phyloP scores from a whole-genome alignment of 2,888 invertebrate species.

The Amiota communis region DNA sequence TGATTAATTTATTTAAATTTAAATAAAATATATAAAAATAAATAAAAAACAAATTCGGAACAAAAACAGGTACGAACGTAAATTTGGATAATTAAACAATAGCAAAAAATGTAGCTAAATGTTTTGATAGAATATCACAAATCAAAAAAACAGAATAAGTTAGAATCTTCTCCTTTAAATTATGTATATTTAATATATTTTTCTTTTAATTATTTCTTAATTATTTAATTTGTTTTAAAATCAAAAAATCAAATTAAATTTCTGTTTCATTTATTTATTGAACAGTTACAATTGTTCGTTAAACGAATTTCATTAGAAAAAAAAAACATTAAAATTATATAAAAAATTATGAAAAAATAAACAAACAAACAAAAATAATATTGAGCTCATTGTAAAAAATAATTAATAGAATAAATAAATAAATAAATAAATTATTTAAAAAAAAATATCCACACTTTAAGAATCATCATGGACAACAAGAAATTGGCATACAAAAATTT shows the following conservation, averaged over 20 bases:
- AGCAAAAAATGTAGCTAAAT: slow-evolving; percentile 33
- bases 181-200: not conserved
- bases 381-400: slow-evolving; percentile 19
- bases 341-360: not conserved
- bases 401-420: not conserved
- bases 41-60: slow-evolving; percentile 66
- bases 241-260: not conserved
- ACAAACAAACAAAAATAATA: not conserved
- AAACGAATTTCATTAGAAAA: slow-evolving; percentile 37
- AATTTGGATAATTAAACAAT: not conserved
- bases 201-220: not conserved
- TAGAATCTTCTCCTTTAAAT: slow-evolving; percentile 33
- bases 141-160: slow-evolving; percentile 32
- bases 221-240: not conserved
- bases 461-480: not conserved
- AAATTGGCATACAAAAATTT: not conserved
- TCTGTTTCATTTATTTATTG: not conserved
- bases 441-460: slow-evolving; percentile 5
- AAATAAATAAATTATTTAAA: not conserved
- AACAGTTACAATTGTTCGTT: not conserved
- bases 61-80: slow-evolving; percentile 59
- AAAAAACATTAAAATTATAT: not conserved
- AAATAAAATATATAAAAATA: slow-evolving; percentile 29
- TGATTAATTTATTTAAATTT: slow-evolving; percentile 34
- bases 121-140: slow-evolving; percentile 31